Evolutionary conservation across 2,113 vertebrate species (phyloP).

Genomic region (Alligator mississippiensis): DNA sequence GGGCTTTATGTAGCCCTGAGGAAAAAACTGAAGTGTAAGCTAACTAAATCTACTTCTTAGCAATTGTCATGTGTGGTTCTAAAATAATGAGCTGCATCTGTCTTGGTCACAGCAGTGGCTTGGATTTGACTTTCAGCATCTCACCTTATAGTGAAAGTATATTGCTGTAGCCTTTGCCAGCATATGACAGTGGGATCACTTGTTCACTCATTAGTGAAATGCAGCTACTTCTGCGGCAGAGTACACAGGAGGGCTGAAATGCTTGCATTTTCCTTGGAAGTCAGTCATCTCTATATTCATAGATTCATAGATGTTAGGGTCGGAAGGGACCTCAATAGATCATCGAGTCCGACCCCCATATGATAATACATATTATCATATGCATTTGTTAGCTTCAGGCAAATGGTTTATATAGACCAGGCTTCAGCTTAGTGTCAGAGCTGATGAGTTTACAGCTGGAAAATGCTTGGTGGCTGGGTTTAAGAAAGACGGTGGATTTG

Average conservation of each 20-base stretch:
- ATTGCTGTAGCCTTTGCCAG: not conserved
- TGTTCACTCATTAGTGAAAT: not conserved
- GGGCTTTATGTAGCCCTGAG: not conserved
- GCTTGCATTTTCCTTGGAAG: not conserved
- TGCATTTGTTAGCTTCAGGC: too few species aligned
- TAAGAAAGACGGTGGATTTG: not conserved
- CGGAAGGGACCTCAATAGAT: too few species aligned
- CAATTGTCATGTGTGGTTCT: not conserved
- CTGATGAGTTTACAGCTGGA: not conserved
- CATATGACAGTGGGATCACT: conserved; percentile 26
- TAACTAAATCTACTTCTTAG: not conserved
- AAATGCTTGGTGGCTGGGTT: not conserved
- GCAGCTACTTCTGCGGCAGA: not conserved
- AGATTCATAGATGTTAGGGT: too few species aligned
- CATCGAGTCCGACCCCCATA: too few species aligned
- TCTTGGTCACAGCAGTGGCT: not conserved
- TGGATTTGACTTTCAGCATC: not conserved
- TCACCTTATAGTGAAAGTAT: conserved; percentile 9
- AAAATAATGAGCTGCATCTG: not conserved
- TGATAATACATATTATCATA: too few species aligned
- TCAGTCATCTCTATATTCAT: not conserved
- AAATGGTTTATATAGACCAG: not conserved
- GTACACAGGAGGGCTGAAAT: not conserved
- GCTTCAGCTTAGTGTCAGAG: not conserved
- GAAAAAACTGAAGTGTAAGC: not conserved